These are phyloP conservation scores for Ephydatia muelleri DNA, from an alignment of 37 sponge, comb jelly and placozoan genomes.

Conservation along the genomic window DNA sequence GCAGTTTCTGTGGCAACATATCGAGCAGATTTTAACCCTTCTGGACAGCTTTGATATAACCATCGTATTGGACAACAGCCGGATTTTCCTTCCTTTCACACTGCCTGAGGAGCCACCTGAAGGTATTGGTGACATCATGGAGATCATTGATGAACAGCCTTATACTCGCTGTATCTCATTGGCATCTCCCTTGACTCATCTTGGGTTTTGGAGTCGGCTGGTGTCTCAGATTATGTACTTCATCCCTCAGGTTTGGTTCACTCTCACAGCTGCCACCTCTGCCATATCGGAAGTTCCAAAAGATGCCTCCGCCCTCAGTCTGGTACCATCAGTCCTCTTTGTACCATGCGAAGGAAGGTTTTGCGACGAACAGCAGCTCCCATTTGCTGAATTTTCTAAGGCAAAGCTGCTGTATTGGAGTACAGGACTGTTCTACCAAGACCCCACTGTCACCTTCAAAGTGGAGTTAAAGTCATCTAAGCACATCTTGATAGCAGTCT, in stretches of 20 bases:
- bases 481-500: constrained; percentile 52
- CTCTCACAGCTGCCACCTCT: constrained; percentile 1
- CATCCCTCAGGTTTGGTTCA: constrained; percentile 32
- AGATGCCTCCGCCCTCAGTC: not conserved
- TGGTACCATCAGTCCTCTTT: not conserved
- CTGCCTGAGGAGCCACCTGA: constrained; percentile 63
- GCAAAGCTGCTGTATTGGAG: constrained; percentile 56
- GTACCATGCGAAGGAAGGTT: not conserved
- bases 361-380: not conserved
- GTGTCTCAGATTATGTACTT: constrained; percentile 77
- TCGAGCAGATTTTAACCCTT: constrained; percentile 57
- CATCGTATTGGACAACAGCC: constrained; percentile 75
- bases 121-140: not conserved
- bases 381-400: not conserved
- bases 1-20: constrained; percentile 40
- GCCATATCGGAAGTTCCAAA: not conserved
- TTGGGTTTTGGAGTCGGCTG: constrained; percentile 90
- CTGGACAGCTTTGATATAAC: constrained; percentile 86
- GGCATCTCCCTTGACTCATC: constrained; percentile 41
- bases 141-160: not conserved
- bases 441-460: constrained; percentile 32
- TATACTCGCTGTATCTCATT: constrained; percentile 60
- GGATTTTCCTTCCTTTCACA: constrained; percentile 82
- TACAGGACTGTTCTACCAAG: constrained; percentile 56
- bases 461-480: constrained; percentile 55